Evolutionary conservation across 2,113 vertebrate species (phyloP).

Genomic region (Hippolais icterina): DNA sequence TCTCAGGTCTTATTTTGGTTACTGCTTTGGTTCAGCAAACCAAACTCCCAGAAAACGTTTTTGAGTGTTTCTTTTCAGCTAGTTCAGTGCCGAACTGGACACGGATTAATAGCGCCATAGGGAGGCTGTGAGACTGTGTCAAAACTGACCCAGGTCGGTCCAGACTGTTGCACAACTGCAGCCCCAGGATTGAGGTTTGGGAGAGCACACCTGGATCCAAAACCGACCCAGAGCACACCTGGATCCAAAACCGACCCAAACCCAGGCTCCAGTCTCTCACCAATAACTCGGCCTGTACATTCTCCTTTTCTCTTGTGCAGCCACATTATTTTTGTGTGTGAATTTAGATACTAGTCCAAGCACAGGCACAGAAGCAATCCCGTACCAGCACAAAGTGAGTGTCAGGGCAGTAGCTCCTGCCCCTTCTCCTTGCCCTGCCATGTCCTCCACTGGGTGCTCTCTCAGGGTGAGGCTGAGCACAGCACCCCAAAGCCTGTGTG

Average conservation of each 20-base stretch:
- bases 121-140: neutral
- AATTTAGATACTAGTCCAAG: neutral
- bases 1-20: neutral
- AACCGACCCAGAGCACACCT: neutral
- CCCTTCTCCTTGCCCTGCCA: neutral
- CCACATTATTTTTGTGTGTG: fast-evolving
- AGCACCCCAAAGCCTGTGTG: neutral
- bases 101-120: fast-evolving
- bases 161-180: neutral
- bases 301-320: neutral
- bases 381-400: fast-evolving
- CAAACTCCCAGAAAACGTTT: neutral
- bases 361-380: neutral
- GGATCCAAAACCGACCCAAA: neutral
- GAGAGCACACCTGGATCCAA: neutral
- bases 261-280: neutral
- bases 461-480: neutral
- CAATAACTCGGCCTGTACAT: fast-evolving
- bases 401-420: neutral
- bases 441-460: too few species aligned
- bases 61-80: neutral
- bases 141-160: neutral
- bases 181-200: neutral
- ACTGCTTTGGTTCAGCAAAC: neutral
- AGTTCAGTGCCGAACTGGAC: neutral